A percentile compares a stretch with the other conserved stretches of the same genome.
Conservation (phyloP, 2,888 invertebrate species). For the Drymonia ruficornis region DNA sequence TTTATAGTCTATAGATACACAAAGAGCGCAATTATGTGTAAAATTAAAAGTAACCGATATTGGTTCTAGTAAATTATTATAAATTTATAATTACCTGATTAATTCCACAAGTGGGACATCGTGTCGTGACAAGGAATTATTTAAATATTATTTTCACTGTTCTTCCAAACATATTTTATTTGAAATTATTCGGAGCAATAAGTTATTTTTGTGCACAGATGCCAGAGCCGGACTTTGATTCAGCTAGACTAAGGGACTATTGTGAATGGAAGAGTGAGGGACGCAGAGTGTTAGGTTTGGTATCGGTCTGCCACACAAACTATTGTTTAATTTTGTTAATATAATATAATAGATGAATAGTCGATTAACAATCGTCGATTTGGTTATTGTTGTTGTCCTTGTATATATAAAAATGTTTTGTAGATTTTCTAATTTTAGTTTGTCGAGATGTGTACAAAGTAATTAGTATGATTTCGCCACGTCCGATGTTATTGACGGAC, state of each 20-base stretch:
- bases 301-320: conserved; percentile 35
- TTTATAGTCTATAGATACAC: conserved; percentile 59
- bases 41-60: conserved; percentile 54
- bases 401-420: conserved; percentile 78
- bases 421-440: conserved; percentile 82
- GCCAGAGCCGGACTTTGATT: conserved; percentile 54
- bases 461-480: conserved; percentile 66
- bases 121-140: conserved; percentile 38
- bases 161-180: conserved; percentile 63
- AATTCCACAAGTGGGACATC: conserved; percentile 36
- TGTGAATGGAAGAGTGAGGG: conserved; percentile 47
- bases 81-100: conserved; percentile 35
- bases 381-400: conserved; percentile 77
- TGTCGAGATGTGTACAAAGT: conserved; percentile 79
- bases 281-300: conserved; percentile 40
- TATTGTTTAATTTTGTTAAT: conserved; percentile 60
- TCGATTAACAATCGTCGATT: conserved; percentile 61
- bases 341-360: conserved; percentile 48
- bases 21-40: conserved; percentile 63
- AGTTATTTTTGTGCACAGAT: conserved; percentile 55
- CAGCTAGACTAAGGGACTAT: conserved; percentile 52
- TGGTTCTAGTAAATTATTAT: conserved; percentile 61
- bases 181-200: conserved; percentile 53
- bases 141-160: conserved; percentile 49
- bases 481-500: conserved; percentile 61